Evolutionary conservation across 2,797 vertebrate species (phyloP), one percentile per base, ranked within the genome.

Genomic region (Monodelphis domestica): DNA sequence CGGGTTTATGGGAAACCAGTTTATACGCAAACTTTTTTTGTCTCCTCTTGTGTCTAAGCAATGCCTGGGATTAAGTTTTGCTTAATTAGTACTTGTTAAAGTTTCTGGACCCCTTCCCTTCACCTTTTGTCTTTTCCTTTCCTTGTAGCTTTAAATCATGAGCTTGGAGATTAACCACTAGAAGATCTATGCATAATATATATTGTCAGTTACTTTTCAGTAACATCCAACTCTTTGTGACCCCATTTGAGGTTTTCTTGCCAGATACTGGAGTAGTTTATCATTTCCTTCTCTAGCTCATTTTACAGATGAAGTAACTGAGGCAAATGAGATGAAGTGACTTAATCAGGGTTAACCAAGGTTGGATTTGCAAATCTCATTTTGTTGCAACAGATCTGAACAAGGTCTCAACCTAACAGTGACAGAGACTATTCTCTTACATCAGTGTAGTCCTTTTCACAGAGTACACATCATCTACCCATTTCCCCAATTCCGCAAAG

Each of bases 401-500:
- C 21, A 78, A 70, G 38, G 70, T 11, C 70, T 70, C 55, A 92
- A 53, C 45, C 78, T n/a, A 70, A 78, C 56, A 90, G 9, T 38
- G 14, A 54, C 11, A 5, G 11, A 89, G 29, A 53, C 24, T 7
- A 29, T 54, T 90, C 93, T 87, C 54, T 63, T 91, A 90, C 78
- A 51, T 59, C 91, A 63, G 5, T 33, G 10, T 53, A 0, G 70
- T 51, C 54, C 89, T 96, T 94, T 38, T 93, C 84, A 93, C 12
- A 95, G 63, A 91, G 93, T 70, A 94, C 88, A 91, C 94, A 54
- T 84, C 84, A 84, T 84, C 38, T 50, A 84, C 38, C 38, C 63
- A 91, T 90, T 95, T 97, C 55, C 51, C 57, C 88, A 84, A 89
- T 89, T 92, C 84, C 89, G 90, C 93, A 91, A 30, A 96, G 50